Evolutionary conservation across 2,113 vertebrate genomes (phyloP).

Genomic region (Stigmatopora nigra): DNA sequence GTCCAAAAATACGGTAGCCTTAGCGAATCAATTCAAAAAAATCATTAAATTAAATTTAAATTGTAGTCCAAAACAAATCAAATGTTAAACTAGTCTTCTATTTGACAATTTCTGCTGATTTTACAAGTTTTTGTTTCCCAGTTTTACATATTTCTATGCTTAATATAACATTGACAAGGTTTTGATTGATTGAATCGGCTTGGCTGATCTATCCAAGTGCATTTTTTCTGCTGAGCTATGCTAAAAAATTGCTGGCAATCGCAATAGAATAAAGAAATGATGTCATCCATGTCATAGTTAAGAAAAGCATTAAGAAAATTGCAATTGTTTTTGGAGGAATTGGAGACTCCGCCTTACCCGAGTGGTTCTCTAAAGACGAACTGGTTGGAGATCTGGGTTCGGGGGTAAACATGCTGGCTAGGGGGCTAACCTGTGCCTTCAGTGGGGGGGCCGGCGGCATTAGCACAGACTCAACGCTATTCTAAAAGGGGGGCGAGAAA

Average conservation of each 20-base stretch:
- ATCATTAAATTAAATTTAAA: too few relatives aligned
- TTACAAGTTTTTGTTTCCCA: too few relatives aligned
- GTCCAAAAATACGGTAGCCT: too few relatives aligned
- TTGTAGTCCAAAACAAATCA: too few relatives aligned
- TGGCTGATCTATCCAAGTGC: not conserved
- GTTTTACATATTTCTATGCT: too few relatives aligned
- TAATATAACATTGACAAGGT: not conserved
- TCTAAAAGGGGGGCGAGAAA: conserved; percentile 39
- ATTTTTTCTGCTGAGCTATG: not conserved
- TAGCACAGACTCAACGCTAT: conserved; percentile 48
- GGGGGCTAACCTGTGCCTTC: conserved; percentile 79
- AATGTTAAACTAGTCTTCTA: too few relatives aligned
- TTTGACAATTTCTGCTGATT: too few relatives aligned
- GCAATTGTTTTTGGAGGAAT: not conserved
- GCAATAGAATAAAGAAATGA: not conserved
- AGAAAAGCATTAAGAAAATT: not conserved
- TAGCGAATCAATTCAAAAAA: too few relatives aligned
- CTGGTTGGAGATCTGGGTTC: conserved; percentile 59
- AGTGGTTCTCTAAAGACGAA: conserved; percentile 54
- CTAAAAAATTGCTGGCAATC: not conserved
- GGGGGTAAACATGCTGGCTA: conserved; percentile 87
- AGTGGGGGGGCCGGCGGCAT: conserved; percentile 79
- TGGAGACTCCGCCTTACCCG: conserved; percentile 61
- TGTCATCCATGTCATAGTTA: not conserved
- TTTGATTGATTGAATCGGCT: not conserved